phyloP scores from a whole-genome alignment of 2,888 invertebrate species.

The Theodoxus fluviatilis region DNA sequence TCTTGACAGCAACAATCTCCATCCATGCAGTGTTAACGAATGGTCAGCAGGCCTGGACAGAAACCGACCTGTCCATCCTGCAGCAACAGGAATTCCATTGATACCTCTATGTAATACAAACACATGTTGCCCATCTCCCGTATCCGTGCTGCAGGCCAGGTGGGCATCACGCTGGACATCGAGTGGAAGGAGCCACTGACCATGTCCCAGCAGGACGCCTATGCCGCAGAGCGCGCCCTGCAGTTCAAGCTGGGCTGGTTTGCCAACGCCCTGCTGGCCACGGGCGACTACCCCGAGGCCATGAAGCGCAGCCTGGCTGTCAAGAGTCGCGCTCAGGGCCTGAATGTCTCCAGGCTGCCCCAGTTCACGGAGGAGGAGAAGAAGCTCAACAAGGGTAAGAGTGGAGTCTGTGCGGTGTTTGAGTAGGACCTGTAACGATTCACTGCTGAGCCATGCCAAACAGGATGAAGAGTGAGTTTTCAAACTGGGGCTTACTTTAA shows the following conservation, averaged over 20 bases:
- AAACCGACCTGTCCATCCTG: no score
- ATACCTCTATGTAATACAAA: no score
- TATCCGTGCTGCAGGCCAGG: slow-evolving; percentile 44
- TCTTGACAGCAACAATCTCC: no score
- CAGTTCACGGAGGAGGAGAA: slow-evolving; percentile 57
- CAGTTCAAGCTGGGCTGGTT: slow-evolving; percentile 62
- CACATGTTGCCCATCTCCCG: no score
- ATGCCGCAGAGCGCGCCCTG: slow-evolving; percentile 50
- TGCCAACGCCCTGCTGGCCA: slow-evolving; percentile 56
- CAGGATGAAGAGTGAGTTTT: no score
- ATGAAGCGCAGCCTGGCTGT: slow-evolving; percentile 48
- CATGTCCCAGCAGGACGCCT: slow-evolving; percentile 37
- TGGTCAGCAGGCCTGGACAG: no score
- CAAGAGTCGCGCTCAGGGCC: slow-evolving; percentile 47
- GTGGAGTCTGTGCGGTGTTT: no score
- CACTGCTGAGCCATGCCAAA: no score
- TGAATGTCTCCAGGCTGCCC: slow-evolving; percentile 48
- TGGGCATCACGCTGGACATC: slow-evolving; percentile 52
- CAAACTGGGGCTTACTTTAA: no score
- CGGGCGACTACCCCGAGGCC: slow-evolving; percentile 68
- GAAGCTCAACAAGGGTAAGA: slow-evolving; percentile 44
- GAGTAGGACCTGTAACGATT: no score
- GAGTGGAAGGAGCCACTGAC: slow-evolving; percentile 53
- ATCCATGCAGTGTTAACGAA: no score
- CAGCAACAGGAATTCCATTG: no score